These are phyloP conservation scores for Buphagus erythrorhynchus DNA, from an alignment of 2,797 vertebrate genomes.

Conservation along the genomic window DNA sequence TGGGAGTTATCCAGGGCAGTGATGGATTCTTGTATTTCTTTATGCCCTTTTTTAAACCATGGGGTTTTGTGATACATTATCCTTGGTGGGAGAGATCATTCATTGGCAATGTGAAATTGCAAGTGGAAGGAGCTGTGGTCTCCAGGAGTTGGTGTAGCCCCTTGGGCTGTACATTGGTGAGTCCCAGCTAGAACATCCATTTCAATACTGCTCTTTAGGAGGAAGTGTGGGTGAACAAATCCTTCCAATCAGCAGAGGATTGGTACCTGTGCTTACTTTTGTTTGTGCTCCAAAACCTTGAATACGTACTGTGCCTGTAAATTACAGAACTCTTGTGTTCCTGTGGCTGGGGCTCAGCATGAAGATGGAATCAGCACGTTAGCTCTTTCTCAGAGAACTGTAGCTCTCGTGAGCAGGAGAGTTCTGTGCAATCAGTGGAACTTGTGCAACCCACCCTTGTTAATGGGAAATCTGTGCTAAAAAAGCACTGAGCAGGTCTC, in stretches of 20 bases:
- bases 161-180: background rate
- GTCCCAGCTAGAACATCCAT: background rate
- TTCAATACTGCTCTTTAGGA: background rate
- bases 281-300: background rate
- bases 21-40: background rate
- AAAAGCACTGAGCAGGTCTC: background rate
- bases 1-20: background rate
- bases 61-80: background rate
- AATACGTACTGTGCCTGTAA: background rate
- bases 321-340: background rate
- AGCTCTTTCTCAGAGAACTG: background rate
- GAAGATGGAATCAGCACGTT: background rate
- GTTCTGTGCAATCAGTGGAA: background rate
- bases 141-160: background rate
- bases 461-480: background rate
- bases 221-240: background rate
- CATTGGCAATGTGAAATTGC: background rate
- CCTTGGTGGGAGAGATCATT: background rate
- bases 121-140: background rate
- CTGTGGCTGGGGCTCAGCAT: background rate
- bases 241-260: background rate
- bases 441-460: background rate
- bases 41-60: background rate
- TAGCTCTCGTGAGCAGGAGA: fast-evolving
- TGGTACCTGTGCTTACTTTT: background rate